Percentiles rank a stretch among this genome's conserved stretches.
phyloP scores from a whole-genome alignment of 2,888 invertebrate genomes.

The Trichacis sp. region DNA sequence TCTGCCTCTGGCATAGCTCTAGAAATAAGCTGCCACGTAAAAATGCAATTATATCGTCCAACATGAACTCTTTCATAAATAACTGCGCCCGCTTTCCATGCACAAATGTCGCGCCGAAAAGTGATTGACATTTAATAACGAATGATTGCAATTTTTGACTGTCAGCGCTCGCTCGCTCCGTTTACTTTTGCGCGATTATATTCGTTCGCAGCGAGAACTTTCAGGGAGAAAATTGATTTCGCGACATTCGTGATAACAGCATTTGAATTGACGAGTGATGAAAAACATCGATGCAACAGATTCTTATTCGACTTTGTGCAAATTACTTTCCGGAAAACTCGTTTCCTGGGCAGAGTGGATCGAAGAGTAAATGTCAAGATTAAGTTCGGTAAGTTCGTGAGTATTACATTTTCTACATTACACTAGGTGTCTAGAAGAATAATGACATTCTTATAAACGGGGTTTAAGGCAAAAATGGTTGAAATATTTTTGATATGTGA shows the following conservation, averaged over 20 bases:
- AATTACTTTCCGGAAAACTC: not conserved
- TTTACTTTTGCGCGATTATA: not conserved
- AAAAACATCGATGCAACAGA: not conserved
- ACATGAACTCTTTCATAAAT: not conserved
- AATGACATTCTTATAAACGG: too few species aligned
- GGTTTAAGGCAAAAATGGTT: too few species aligned
- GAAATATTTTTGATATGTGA: too few species aligned
- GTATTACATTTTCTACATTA: too few species aligned
- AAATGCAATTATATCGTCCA: not conserved
- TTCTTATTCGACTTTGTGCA: not conserved
- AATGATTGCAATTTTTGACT: conserved; percentile 1
- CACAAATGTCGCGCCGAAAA: not conserved
- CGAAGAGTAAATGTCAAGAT: too few species aligned
- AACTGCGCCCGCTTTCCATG: not conserved
- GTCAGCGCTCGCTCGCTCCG: not conserved
- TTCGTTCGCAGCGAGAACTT: not conserved
- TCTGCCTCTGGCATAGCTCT: not conserved
- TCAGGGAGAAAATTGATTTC: not conserved
- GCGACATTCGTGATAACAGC: conserved; percentile 1
- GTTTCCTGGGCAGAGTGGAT: too few species aligned
- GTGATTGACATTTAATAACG: conserved; percentile 3
- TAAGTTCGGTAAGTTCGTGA: too few species aligned
- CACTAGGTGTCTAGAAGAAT: too few species aligned
- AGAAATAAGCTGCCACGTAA: not conserved
- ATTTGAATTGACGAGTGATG: not conserved